Base-by-base conservation (phyloP, 2,797 vertebrate species). In the Acropternis orthonyx region DNA sequence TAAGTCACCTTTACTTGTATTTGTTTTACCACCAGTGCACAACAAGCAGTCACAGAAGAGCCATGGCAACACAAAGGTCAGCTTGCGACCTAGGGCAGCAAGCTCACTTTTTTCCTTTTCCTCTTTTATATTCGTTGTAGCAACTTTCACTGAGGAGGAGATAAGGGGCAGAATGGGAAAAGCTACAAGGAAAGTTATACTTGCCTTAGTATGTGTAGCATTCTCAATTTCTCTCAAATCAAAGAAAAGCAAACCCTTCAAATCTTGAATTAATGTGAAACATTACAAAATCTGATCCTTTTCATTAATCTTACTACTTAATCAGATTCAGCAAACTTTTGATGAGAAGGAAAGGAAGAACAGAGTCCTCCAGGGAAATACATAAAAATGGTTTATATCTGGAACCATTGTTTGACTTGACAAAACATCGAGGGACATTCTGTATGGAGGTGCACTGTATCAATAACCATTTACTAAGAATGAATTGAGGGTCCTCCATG, bases 251-350 rank as follows among this genome's bases (percentile, higher is more conserved):
- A 82, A 79, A 27, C 4, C 13, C 8, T 11, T 52, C 12, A 67
- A 59, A 76, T 41, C 63, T 24, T 69, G 36, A 92, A 14, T 39
- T 43, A 78, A 69, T 36, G 52, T 3, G 28, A 41, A 89, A 74
- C n/a, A 24, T 41, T 26, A 63, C 14, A 54, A 79, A 91, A 96
- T 61, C 32, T 67, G 71, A 39, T 20, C 34, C 26, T 67, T 88
- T 92, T 80, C 49, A 93, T 89, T 83, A 80, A 85, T 89, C n/a
- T 24, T 83, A 9, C 18, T 74, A 72, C n/a, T 54, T 74, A 39
- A 85, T 85, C 43, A 78, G 32, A 83, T 52, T 63, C 54, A 56
- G 32, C 22, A 59, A 32, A 51, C 36, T 71, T 87, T 32, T 88
- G 16, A 83, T 30, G 44, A 87, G 63, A 89, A 85, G 5, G 41